phyloP scores from a whole-genome alignment of 2,888 invertebrate genomes.

The Lasioglossum calceatum region DNA sequence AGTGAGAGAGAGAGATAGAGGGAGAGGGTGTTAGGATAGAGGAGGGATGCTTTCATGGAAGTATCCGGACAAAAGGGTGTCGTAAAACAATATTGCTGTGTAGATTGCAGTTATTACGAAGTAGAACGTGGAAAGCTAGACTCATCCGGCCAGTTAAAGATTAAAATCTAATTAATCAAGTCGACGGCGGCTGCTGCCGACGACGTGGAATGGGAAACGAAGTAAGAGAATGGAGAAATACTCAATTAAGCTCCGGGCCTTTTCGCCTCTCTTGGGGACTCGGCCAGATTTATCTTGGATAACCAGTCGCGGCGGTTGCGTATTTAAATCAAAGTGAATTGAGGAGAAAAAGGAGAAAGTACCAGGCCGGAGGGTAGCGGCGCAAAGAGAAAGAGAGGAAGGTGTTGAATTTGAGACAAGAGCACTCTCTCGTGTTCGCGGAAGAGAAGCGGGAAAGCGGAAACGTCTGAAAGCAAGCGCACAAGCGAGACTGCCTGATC shows the following conservation, averaged over 20 bases:
- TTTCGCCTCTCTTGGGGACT: slow-evolving; percentile 66
- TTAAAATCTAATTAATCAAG: slow-evolving; percentile 73
- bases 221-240: slow-evolving; percentile 69
- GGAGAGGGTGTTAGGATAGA: not conserved
- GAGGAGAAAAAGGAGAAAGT: slow-evolving; percentile 33
- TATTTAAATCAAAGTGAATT: slow-evolving; percentile 71
- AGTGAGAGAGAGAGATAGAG: not conserved
- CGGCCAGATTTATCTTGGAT: slow-evolving; percentile 70
- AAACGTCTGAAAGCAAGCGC: slow-evolving; percentile 42
- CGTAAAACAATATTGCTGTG: slow-evolving; percentile 57
- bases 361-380: not conserved
- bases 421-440: slow-evolving; percentile 40
- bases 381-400: slow-evolving; percentile 32
- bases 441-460: slow-evolving; percentile 32
- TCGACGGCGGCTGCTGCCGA: slow-evolving; percentile 33
- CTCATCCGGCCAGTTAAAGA: slow-evolving; percentile 64
- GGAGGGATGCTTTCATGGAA: slow-evolving; percentile 11
- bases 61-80: slow-evolving; percentile 44
- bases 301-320: slow-evolving; percentile 65
- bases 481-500: slow-evolving; percentile 54
- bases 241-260: slow-evolving; percentile 72
- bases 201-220: slow-evolving; percentile 26
- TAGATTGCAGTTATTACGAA: slow-evolving; percentile 60
- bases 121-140: slow-evolving; percentile 43
- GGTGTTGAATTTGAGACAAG: slow-evolving; percentile 62